Percentiles rank a stretch among this genome's conserved stretches.
Evolutionary conservation across 2,888 invertebrate species (phyloP).

Genomic region (Ferrisia virgata): DNA sequence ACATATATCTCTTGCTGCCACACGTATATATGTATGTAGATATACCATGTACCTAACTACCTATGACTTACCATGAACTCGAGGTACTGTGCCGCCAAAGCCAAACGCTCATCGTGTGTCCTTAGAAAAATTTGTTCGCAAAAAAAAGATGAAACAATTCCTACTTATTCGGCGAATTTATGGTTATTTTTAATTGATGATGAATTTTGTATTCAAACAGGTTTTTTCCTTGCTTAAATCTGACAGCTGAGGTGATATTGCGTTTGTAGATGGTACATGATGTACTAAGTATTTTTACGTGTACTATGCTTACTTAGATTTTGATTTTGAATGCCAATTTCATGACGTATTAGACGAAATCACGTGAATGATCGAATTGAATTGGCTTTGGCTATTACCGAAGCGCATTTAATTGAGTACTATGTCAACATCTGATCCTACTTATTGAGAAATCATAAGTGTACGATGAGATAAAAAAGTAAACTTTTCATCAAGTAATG

Average conservation of each 20-base stretch:
- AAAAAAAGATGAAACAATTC: neutral
- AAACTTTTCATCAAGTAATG: neutral
- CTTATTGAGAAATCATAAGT: neutral
- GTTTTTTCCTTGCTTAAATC: neutral
- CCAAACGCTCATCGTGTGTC: neutral
- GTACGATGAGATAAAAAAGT: neutral
- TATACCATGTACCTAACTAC: too few relatives aligned
- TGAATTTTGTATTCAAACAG: neutral
- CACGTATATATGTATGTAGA: too few relatives aligned
- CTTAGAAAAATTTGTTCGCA: neutral
- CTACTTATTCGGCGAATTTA: neutral
- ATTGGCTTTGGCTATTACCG: neutral
- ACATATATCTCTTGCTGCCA: too few relatives aligned
- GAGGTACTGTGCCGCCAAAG: neutral
- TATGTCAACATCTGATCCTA: neutral
- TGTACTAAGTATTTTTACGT: neutral
- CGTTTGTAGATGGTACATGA: neutral
- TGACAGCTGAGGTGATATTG: neutral
- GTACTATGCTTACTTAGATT: neutral
- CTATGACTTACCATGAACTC: conserved; percentile 12
- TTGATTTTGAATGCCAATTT: neutral
- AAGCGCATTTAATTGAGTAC: neutral
- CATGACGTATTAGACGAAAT: neutral
- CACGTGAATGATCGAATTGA: neutral
- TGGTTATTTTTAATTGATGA: neutral